A percentile compares a stretch with the other conserved stretches of the same genome.
These are phyloP conservation scores for Serripes groenlandicus DNA, from an alignment of 2,888 invertebrate genomes.

Conservation along the genomic window DNA sequence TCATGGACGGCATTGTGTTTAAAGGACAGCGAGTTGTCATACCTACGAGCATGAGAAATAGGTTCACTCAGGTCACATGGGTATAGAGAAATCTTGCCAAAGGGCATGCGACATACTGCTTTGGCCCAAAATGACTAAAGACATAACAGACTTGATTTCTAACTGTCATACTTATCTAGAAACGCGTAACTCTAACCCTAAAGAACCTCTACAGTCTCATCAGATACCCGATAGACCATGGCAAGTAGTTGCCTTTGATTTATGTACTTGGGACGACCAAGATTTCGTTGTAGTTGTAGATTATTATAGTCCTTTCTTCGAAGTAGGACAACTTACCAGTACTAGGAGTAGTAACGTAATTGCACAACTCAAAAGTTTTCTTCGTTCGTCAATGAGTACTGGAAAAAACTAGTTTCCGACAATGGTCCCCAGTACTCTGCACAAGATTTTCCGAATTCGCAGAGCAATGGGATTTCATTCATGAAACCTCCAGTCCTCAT, in stretches of 20 bases:
- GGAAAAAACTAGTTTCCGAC: slow-evolving; percentile 42
- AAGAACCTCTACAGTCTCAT: slow-evolving; percentile 50
- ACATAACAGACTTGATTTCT: slow-evolving; percentile 20
- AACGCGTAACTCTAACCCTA: slow-evolving; percentile 43
- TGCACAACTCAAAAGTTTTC: not conserved
- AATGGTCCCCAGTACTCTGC: slow-evolving; percentile 55
- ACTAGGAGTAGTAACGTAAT: slow-evolving; percentile 38
- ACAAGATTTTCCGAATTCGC: slow-evolving; percentile 51
- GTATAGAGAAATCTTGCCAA: slow-evolving; percentile 38
- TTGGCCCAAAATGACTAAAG: slow-evolving; percentile 44
- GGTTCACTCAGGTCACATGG: slow-evolving; percentile 26
- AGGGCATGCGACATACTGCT: slow-evolving; percentile 46
- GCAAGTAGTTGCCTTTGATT: slow-evolving; percentile 59
- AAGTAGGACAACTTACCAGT: not conserved
- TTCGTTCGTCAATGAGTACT: too few relatives aligned
- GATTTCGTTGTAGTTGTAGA: slow-evolving; percentile 58
- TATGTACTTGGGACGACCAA: slow-evolving; percentile 47
- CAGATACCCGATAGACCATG: slow-evolving; percentile 55
- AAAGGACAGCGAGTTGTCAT: too few relatives aligned
- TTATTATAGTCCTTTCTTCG: slow-evolving; percentile 44
- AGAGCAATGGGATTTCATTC: slow-evolving; percentile 55
- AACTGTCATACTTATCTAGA: slow-evolving; percentile 48
- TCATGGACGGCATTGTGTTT: too few relatives aligned
- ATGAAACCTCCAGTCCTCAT: slow-evolving; percentile 52
- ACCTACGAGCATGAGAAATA: too few relatives aligned